Evolutionary conservation across 2,797 vertebrate genomes (phyloP), one percentile per base, ranked within the genome.

Genomic region (Bovichtus diacanthus): DNA sequence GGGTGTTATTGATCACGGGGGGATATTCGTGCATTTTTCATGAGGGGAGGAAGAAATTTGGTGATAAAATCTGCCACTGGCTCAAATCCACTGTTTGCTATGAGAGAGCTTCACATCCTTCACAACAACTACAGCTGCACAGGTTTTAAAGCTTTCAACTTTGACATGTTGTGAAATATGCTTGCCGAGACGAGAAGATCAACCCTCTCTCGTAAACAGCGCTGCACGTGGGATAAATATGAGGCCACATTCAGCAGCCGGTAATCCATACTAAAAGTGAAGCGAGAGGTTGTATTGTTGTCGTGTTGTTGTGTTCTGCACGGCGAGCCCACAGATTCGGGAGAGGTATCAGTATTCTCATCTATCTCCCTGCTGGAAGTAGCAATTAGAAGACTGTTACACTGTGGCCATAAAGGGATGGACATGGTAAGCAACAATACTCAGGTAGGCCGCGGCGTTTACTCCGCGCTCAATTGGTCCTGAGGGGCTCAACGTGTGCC

Each of bases 1-100:
- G 5, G 54, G 36, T 61, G 78, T 83, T 90, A 90, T 92, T 89
- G 88, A 92, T 89, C 86, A 82, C 59, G 68, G 83, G n/a, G 70
- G 66, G 74, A 84, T 78, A 80, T 81, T 29, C 71, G 50, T 90
- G 83, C 70, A 92, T 91, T 86, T 92, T 90, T 90, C 75, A 88
- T 89, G 74, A 86, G 76, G 39, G 69, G n/a, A n/a, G 60, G 71
- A 66, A 74, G 64, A 76, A 6, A 75, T 83, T 81, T 86, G 63
- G 71, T 78, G 86, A 90, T 87, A 85, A 85, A 88, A 91, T 81
- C 73, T 77, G 74, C 70, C 74, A 54, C 70, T 53, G 70, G 74
- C 81, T 88, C 65, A 84, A 79, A 89, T 86, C 63, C 59, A 66
- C 76, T 85, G 83, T 83, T 84, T 83, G 74, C 72, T 55, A 41